Conservation (phyloP, 2,113 vertebrate species). For the Tinamus guttatus region DNA sequence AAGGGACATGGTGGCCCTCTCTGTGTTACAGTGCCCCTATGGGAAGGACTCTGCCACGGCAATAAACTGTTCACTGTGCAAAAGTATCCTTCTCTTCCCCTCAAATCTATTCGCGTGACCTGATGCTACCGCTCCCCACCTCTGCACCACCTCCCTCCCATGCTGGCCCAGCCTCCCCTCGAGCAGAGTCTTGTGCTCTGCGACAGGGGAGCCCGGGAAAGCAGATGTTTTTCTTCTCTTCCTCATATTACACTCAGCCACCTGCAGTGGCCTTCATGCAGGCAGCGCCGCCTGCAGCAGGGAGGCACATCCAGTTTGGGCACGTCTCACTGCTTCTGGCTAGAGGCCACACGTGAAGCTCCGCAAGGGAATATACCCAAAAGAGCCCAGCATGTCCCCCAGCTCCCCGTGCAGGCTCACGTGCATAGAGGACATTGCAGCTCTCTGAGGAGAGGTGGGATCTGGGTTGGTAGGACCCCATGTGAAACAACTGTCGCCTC, state of each 20-base stretch:
- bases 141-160: fast-evolving
- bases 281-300: constrained; percentile 31
- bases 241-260: not conserved
- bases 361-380: not conserved
- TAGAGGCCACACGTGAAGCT: not conserved
- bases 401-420: fast-evolving
- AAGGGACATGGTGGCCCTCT: not conserved
- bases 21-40: not conserved
- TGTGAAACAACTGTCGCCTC: not conserved
- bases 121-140: fast-evolving
- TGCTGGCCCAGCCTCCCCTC: not conserved
- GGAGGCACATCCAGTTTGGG: constrained; percentile 4
- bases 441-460: not conserved
- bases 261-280: not conserved
- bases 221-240: constrained; percentile 21
- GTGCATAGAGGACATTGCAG: fast-evolving
- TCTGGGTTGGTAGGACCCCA: not conserved
- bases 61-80: not conserved
- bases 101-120: not conserved
- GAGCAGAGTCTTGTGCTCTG: not conserved
- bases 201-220: not conserved
- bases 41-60: not conserved
- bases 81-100: not conserved
- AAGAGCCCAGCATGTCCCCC: not conserved
- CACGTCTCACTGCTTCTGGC: not conserved